A percentile compares a stretch with the other conserved stretches of the same genome.
phyloP scores from a whole-genome alignment of 2,888 invertebrate species.

The Himalopsyche japonica region DNA sequence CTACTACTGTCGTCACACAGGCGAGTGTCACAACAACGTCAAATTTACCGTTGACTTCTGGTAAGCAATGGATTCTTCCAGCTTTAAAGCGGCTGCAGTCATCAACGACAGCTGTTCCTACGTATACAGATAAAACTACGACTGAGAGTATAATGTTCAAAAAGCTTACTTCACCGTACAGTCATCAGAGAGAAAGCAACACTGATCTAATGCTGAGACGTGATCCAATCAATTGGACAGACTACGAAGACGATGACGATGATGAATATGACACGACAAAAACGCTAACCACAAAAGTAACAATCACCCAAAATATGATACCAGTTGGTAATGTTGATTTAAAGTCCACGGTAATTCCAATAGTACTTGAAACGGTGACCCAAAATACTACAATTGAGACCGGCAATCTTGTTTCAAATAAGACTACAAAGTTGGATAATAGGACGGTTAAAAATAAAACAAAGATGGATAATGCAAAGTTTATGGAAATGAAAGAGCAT shows the following conservation, averaged over 20 bases:
- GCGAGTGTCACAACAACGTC: not conserved
- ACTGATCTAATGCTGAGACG: constrained; percentile 38
- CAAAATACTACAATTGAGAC: not conserved
- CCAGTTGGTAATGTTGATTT: not conserved
- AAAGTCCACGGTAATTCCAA: constrained; percentile 46
- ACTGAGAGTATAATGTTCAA: constrained; percentile 2
- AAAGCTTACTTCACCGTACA: constrained; percentile 21
- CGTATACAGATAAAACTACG: constrained; percentile 4
- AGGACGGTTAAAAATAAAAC: constrained; percentile 48
- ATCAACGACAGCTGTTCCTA: constrained; percentile 6
- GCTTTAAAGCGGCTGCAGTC: constrained; percentile 41
- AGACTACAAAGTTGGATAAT: constrained; percentile 41
- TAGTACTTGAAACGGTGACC: constrained; percentile 45
- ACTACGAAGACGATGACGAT: constrained; percentile 34
- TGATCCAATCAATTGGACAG: constrained; percentile 30
- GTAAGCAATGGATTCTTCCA: constrained; percentile 43
- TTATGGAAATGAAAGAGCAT: constrained; percentile 54
- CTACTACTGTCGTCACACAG: not conserved
- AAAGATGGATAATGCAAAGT: constrained; percentile 46
- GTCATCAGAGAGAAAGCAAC: constrained; percentile 38
- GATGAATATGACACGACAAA: constrained; percentile 36
- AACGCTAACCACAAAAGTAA: constrained; percentile 1
- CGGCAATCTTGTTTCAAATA: constrained; percentile 47
- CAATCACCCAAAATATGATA: not conserved
- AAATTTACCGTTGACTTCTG: constrained; percentile 8